Conservation (phyloP, 2,888 invertebrate species). For the Proisotoma minuta region DNA sequence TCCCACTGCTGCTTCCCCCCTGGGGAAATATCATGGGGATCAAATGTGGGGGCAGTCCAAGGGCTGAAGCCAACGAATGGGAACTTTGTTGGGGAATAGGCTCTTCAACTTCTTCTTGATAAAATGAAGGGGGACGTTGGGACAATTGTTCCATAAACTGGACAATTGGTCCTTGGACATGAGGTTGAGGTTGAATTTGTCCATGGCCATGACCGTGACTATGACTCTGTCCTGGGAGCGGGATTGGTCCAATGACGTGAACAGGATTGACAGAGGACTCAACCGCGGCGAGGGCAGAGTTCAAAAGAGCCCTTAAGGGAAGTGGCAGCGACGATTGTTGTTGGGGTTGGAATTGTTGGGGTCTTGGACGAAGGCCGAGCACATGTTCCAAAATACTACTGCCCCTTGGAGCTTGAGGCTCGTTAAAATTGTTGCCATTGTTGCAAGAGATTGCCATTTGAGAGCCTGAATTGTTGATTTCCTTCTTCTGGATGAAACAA, state of each 20-base stretch:
- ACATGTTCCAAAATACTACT: background rate
- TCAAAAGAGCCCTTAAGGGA: conserved; percentile 3
- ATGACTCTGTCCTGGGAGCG: conserved; percentile 31
- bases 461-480: conserved; percentile 72
- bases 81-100: background rate
- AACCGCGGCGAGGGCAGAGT: conserved; percentile 51
- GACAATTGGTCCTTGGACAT: too few species aligned
- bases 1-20: background rate
- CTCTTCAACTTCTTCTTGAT: background rate
- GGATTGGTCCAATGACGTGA: conserved; percentile 51
- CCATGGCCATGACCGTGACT: conserved; percentile 19
- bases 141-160: too few species aligned
- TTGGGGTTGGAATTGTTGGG: background rate
- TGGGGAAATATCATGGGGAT: conserved; percentile 26
- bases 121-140: background rate
- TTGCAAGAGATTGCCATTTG: conserved; percentile 83
- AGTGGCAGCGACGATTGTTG: conserved; percentile 5
- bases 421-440: conserved; percentile 70
- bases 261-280: conserved; percentile 50
- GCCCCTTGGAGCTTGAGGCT: conserved; percentile 48
- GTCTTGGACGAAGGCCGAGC: background rate
- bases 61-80: background rate
- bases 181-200: background rate
- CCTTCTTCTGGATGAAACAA: conserved; percentile 81
- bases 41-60: conserved; percentile 22